Evolutionary conservation across 2,888 invertebrate genomes (phyloP).

Genomic region (Helleia helle): DNA sequence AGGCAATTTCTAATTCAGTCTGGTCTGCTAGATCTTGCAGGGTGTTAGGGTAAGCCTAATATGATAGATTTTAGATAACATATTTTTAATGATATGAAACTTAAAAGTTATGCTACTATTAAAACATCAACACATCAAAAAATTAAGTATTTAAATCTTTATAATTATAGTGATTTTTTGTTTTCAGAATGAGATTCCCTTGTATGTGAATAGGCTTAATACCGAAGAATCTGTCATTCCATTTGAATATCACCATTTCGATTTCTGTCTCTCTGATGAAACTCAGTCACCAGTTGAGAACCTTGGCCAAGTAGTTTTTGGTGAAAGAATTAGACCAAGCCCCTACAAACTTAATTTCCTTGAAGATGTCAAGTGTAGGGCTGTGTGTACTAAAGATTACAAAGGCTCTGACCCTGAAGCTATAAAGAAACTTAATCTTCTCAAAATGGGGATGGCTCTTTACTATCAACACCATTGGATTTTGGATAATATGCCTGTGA

Average conservation of each 20-base stretch:
- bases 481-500: conserved; percentile 99
- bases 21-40: too few species aligned
- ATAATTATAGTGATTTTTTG: neutral
- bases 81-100: too few species aligned
- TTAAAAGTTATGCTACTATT: too few species aligned
- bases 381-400: conserved; percentile 81
- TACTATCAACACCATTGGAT: conserved; percentile 99
- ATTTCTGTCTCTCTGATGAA: conserved; percentile 89
- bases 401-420: conserved; percentile 76
- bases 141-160: neutral
- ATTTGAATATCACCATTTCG: conserved; percentile 98
- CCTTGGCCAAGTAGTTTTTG: conserved; percentile 98
- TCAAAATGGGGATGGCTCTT: conserved; percentile 93
- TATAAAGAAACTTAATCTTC: conserved; percentile 81
- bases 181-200: conserved; percentile 88
- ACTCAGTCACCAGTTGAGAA: conserved; percentile 95
- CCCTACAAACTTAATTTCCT: conserved; percentile 92
- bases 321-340: conserved; percentile 97
- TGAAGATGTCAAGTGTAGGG: conserved; percentile 77
- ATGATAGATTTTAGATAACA: too few species aligned
- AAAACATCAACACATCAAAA: neutral
- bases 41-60: too few species aligned
- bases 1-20: too few species aligned
- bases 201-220: conserved; percentile 97
- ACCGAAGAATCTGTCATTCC: conserved; percentile 99